Evolutionary conservation across 2,888 invertebrate species (phyloP), one percentile per base, ranked within the genome.

Genomic region (Galerucella pusilla): DNA sequence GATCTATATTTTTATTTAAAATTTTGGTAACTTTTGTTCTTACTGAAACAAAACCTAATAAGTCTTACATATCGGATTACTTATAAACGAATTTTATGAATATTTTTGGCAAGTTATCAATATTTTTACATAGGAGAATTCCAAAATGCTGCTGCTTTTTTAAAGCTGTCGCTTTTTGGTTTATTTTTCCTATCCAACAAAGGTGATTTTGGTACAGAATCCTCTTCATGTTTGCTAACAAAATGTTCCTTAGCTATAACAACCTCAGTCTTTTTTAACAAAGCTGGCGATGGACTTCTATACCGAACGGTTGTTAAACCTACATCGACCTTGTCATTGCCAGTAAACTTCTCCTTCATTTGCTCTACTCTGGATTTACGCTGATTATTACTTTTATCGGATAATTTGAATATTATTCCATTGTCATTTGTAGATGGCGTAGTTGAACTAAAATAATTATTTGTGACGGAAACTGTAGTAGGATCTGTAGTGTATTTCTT

Each of bases 211-310:
- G 42, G 42, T 3, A 63, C 16, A 54, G 28, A 25, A 20, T 16
- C 35, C 7, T 42, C 6, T 42, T 42, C 35, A 9, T 42, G 35
- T 7, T 42, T 7, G 35, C 35, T 42, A 42, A 42, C 35, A 42
- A 42, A 42, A 42, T 76, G 88, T 76, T 85, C 85, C 78, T 84
- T 88, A 81, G 89, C 88, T 65, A 87, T 86, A 12, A 88, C 87
- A 46, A 89, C 87, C 80, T 87, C 87, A 77, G 88, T 88, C 87
- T 89, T 86, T 85, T 89, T 86, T 81, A 88, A 85, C 79, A 87
- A 80, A 78, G 87, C 82, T 4, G 86, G 85, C 3, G 89, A 89
- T 73, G 86, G 87, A 79, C 88, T 88, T 83, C 88, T 84, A 70
- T 25, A 28, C 73, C 75, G 46, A 52, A 45, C 20, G 0, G 25